A percentile compares a stretch with the other conserved stretches of the same genome.
Evolutionary conservation across 1,140 invertebrate genomes (phyloP).

Genomic region (Cydia splendana): DNA sequence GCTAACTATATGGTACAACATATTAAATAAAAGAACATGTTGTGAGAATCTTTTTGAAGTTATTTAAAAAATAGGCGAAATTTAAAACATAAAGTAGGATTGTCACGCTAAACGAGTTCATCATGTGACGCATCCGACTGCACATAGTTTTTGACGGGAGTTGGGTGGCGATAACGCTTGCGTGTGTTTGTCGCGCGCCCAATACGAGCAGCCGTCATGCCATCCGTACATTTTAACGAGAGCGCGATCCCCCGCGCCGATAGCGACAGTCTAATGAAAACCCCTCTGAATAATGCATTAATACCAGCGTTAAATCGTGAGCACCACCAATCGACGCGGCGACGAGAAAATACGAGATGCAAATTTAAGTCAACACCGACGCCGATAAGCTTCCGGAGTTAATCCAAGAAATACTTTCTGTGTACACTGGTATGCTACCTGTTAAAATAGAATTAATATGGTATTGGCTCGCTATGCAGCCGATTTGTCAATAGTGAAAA

Average conservation of each 20-base stretch:
- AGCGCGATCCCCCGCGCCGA: conserved; percentile 71
- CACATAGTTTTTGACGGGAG: conserved; percentile 40
- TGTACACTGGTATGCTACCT: conserved; percentile 39
- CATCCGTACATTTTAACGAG: conserved; percentile 78
- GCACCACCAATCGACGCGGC: conserved; percentile 70
- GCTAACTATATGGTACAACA: no score
- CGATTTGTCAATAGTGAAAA: conserved; percentile 42
- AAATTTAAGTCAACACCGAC: conserved; percentile 73
- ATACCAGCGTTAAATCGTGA: conserved; percentile 79
- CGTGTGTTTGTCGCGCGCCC: conserved; percentile 54
- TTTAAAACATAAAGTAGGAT: not conserved
- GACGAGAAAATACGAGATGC: conserved; percentile 73
- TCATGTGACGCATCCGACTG: conserved; percentile 14
- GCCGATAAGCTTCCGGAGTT: conserved; percentile 68
- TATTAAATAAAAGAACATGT: no score
- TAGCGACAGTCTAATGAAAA: conserved; percentile 77
- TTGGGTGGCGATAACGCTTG: conserved; percentile 53
- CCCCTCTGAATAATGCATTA: conserved; percentile 79
- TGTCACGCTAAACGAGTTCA: conserved; percentile 31
- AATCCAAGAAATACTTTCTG: conserved; percentile 64
- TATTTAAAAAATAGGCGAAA: not conserved
- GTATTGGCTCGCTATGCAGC: conserved; percentile 25
- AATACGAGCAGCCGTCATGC: conserved; percentile 76
- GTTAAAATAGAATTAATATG: conserved; percentile 51
- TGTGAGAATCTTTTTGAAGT: no score